phyloP scores from a whole-genome alignment of 1,140 invertebrate species.

The Zaprionus gabonicus region DNA sequence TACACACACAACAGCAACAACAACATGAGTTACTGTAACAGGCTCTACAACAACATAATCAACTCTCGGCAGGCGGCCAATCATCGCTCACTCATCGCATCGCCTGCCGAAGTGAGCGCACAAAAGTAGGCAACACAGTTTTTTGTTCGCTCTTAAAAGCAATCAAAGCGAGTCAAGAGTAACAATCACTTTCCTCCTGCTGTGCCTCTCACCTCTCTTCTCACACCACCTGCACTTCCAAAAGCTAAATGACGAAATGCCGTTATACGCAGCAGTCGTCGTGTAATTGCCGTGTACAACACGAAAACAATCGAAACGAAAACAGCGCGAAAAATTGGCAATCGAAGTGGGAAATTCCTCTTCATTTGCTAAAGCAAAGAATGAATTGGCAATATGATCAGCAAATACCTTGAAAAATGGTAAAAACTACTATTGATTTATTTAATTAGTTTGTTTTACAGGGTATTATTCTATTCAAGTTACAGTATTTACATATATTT shows the following conservation, averaged over 20 bases:
- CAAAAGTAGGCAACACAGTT: slow-evolving; percentile 49
- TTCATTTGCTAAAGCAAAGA: slow-evolving; percentile 39
- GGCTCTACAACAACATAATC: slow-evolving; percentile 36
- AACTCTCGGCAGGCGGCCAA: slow-evolving; percentile 17
- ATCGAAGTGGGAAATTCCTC: slow-evolving; percentile 38
- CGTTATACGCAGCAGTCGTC: slow-evolving; percentile 41
- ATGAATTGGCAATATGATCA: slow-evolving; percentile 19
- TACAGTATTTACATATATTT: too few relatives aligned
- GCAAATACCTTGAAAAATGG: slow-evolving; percentile 13
- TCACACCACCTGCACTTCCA: neutral
- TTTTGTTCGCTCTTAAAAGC: slow-evolving; percentile 56
- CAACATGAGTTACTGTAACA: slow-evolving; percentile 30
- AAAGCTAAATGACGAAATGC: slow-evolving; percentile 30
- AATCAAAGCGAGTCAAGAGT: slow-evolving; percentile 62
- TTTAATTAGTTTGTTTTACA: too few relatives aligned
- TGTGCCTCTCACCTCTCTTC: neutral
- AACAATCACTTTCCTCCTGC: slow-evolving; percentile 18
- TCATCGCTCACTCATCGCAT: slow-evolving; percentile 34
- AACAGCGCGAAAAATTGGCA: slow-evolving; percentile 50
- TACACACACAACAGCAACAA: slow-evolving; percentile 29
- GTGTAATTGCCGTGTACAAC: slow-evolving; percentile 59
- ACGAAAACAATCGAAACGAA: slow-evolving; percentile 8
- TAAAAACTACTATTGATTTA: too few relatives aligned
- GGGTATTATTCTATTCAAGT: too few relatives aligned
- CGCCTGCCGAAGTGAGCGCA: neutral